phyloP scores from a whole-genome alignment of 2,888 invertebrate genomes.

The Formica aserva region DNA sequence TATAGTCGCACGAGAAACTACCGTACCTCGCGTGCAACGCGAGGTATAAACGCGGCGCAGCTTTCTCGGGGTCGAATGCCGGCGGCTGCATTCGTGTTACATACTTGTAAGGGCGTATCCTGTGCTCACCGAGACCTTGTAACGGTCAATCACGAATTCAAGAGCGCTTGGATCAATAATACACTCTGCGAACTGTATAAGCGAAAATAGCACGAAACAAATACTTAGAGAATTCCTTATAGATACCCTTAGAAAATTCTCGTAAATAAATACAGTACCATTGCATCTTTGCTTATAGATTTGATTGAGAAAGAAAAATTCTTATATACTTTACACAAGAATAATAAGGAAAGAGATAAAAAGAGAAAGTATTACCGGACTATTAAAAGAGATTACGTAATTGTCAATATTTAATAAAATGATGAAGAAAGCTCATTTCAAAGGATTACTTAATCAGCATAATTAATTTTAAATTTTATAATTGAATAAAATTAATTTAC shows the following conservation, averaged over 20 bases:
- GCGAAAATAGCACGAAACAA: constrained; percentile 13
- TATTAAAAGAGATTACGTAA: constrained; percentile 62
- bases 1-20: constrained; percentile 75
- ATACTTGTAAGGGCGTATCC: constrained; percentile 70
- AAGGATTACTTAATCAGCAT: constrained; percentile 50
- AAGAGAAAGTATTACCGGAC: constrained; percentile 35
- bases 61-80: constrained; percentile 70
- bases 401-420: constrained; percentile 72
- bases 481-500: constrained; percentile 24
- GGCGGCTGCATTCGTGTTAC: constrained; percentile 66
- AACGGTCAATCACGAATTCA: constrained; percentile 74
- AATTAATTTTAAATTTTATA: constrained; percentile 4
- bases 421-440: constrained; percentile 69
- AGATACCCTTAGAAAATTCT: not conserved
- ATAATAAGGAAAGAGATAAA: not conserved
- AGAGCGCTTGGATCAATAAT: constrained; percentile 40
- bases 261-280: not conserved
- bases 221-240: not conserved
- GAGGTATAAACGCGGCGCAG: constrained; percentile 51
- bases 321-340: not conserved
- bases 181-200: constrained; percentile 22
- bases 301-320: not conserved
- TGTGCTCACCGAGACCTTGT: constrained; percentile 69
- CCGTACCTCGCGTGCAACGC: constrained; percentile 70
- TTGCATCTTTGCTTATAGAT: not conserved